Percentiles rank a stretch among this genome's conserved stretches.
Conservation (phyloP, 2,797 vertebrate genomes). For the Anas flavirostris region DNA sequence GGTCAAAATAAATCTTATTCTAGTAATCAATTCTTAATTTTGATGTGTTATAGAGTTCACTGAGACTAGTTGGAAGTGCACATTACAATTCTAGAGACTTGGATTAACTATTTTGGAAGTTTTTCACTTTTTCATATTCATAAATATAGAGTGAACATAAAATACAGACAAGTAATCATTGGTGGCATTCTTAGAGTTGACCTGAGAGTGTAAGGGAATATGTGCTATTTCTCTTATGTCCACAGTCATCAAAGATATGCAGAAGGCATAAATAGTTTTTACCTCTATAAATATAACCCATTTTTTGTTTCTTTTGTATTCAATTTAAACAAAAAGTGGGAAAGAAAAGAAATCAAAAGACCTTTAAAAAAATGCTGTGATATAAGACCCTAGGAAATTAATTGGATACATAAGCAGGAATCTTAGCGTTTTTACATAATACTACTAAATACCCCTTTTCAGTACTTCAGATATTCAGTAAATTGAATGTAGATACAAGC, state of each 20-base stretch:
- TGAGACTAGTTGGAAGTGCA: background rate
- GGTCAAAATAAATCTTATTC: background rate
- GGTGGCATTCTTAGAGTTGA: background rate
- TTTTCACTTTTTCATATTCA: background rate
- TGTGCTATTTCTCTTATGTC: background rate
- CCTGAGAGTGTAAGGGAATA: background rate
- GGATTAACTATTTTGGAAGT: background rate
- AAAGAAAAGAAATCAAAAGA: background rate
- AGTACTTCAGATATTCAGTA: background rate
- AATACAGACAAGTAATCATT: background rate
- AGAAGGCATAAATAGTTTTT: background rate
- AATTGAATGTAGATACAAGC: background rate
- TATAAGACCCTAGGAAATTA: background rate
- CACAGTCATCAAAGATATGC: background rate
- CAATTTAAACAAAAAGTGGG: background rate
- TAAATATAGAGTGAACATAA: background rate
- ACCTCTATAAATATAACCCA: background rate
- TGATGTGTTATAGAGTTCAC: background rate
- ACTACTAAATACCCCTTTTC: background rate
- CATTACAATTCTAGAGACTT: background rate
- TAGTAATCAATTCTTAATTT: background rate
- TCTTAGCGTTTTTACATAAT: background rate
- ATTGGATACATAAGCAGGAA: accelerated
- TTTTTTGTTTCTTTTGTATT: background rate
- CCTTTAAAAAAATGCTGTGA: background rate